Evolutionary conservation across 2,888 invertebrate species (phyloP), one percentile per base, ranked within the genome.

Genomic region (Pterostichus niger): DNA sequence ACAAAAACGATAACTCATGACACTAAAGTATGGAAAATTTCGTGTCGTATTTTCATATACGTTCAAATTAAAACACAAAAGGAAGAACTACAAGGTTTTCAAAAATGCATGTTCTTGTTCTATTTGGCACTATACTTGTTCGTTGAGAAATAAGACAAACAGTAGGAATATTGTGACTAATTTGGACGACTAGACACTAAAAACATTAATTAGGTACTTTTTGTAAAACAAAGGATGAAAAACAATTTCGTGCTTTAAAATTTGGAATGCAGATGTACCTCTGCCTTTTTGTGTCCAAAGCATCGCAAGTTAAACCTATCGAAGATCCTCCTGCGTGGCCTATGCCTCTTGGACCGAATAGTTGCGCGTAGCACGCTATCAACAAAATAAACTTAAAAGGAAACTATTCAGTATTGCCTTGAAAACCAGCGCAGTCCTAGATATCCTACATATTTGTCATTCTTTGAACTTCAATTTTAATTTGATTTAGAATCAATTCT

Each of bases 331-430:
- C 96, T 88, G 97, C 96, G 91, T 96, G 97, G 89, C 97, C 98
- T 92, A 97, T 95, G 90, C 97, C 97, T 92, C 97, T 95, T 88
- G 97, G 97, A 88, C 98, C 98, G 93, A 95, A 98, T 92, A 95
- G 96, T 92, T 97, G 96, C 90, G 97, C 97, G 94, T 98, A 98
- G 93, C 98, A 98, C 92, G 96, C 96, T 96, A 92, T 90, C 86
- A 83, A 83, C 9, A 83, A 73, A 75, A 75, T 24, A 75, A 59
- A 75, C 75, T 75, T 82, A n/a, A 61, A 24, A 61, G n/a, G 13
- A 82, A 61, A 61, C 59, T 75, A 49, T 75, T 61, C 61, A 56
- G 35, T 24, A 75, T 24, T 56, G 11, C 33, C 75, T 82, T 82
- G 82, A 56, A 82, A 82, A 82, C 75, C 56, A 31, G 15, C 15